A percentile compares a stretch with the other conserved stretches of the same genome.
These are phyloP conservation scores for Stegana nigrithorax DNA, from an alignment of 2,888 invertebrate species.

Conservation along the genomic window DNA sequence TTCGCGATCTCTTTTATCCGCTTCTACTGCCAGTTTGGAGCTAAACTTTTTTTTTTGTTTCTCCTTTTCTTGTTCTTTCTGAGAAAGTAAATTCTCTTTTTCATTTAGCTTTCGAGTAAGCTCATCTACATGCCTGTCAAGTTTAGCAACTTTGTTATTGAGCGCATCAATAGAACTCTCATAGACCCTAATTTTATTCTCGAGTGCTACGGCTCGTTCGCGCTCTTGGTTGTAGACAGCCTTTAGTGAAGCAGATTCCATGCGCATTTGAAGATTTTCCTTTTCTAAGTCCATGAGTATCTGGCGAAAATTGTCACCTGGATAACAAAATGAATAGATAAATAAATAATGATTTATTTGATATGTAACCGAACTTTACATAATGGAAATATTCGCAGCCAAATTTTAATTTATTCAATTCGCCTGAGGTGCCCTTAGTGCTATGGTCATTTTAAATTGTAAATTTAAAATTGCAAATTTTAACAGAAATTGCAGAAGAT, in stretches of 20 bases:
- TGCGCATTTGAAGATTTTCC: constrained; percentile 75
- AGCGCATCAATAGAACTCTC: constrained; percentile 75
- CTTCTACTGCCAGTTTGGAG: constrained; percentile 77
- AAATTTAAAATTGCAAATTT: too few species aligned
- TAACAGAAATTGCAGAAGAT: too few species aligned
- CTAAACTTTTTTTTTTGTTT: constrained; percentile 76
- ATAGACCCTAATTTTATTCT: constrained; percentile 75
- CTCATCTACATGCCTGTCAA: constrained; percentile 74
- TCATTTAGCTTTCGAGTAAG: constrained; percentile 75
- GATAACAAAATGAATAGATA: neutral
- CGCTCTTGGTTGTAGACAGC: constrained; percentile 77
- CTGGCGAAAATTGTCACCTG: constrained; percentile 75
- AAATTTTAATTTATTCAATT: too few species aligned
- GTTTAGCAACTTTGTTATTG: constrained; percentile 74
- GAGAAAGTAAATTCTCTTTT: constrained; percentile 74
- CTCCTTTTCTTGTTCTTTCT: constrained; percentile 76
- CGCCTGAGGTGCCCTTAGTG: too few species aligned
- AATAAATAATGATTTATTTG: too few species aligned
- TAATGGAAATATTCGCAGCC: too few species aligned
- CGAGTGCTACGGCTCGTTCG: constrained; percentile 74
- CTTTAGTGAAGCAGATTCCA: constrained; percentile 76
- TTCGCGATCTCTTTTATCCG: constrained; percentile 80
- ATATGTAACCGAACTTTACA: too few species aligned
- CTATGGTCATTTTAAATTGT: too few species aligned
- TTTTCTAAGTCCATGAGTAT: constrained; percentile 78